A percentile compares a stretch with the other conserved stretches of the same genome.
Evolutionary conservation across 2,888 invertebrate species (phyloP).

Genomic region (Perithous albicinctus): DNA sequence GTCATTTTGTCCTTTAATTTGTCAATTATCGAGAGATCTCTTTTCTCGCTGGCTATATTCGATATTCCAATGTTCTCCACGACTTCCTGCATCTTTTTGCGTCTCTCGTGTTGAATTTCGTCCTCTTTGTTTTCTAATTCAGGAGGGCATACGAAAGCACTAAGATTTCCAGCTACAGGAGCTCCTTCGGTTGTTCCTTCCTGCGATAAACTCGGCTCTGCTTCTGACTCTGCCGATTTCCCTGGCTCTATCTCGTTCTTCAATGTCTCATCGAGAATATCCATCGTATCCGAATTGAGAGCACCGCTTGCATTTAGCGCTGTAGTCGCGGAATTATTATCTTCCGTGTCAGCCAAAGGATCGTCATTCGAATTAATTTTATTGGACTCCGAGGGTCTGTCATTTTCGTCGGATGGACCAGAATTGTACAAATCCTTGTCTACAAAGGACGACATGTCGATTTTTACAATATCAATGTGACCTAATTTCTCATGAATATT

Average conservation of each 20-base stretch:
- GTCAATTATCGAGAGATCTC: constrained; percentile 80
- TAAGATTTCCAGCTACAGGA: constrained; percentile 75
- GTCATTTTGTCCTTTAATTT: constrained; percentile 82
- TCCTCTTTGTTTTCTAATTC: constrained; percentile 85
- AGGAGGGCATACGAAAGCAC: constrained; percentile 82
- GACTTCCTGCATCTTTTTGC: constrained; percentile 86
- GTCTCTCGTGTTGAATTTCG: constrained; percentile 85
- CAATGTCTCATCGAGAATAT: constrained; percentile 61
- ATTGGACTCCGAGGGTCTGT: constrained; percentile 67
- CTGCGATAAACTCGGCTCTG: constrained; percentile 20
- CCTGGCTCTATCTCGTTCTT: constrained; percentile 38
- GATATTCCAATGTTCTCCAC: constrained; percentile 79
- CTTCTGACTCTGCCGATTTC: constrained; percentile 21
- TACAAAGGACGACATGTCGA: constrained; percentile 81
- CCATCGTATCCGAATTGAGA: constrained; percentile 12
- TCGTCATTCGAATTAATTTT: constrained; percentile 68
- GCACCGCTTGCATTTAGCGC: neutral
- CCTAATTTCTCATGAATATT: constrained; percentile 86
- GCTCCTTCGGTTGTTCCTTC: constrained; percentile 38
- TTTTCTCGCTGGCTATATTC: constrained; percentile 77
- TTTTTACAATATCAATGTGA: constrained; percentile 64
- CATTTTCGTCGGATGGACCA: neutral
- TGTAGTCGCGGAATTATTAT: neutral
- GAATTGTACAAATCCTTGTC: constrained; percentile 57
- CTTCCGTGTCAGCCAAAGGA: constrained; percentile 6